A percentile compares a stretch with the other conserved stretches of the same genome.
Conservation (phyloP, 2,797 vertebrate species). For the Garrulus glandarius region DNA sequence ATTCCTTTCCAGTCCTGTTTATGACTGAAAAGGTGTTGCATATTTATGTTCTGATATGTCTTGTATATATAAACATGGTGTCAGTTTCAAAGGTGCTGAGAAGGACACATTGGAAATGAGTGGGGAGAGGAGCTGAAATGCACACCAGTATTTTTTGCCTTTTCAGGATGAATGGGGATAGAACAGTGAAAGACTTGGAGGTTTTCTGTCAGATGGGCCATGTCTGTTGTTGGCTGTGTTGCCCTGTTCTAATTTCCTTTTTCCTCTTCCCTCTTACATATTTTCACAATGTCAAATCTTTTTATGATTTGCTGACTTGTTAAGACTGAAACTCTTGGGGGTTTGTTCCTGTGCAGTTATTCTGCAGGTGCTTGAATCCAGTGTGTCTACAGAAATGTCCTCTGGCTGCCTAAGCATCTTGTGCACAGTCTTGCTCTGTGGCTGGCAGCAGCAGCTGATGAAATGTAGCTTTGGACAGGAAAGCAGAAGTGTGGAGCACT, state of each 20-base stretch:
- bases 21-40: background rate
- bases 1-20: background rate
- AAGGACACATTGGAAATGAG: background rate
- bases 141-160: background rate
- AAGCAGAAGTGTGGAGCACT: background rate
- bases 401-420: background rate
- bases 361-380: background rate
- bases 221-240: background rate
- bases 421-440: background rate
- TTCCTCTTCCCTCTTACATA: background rate
- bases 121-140: background rate
- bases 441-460: background rate
- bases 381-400: background rate
- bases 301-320: background rate
- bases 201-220: background rate
- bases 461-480: background rate
- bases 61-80: background rate
- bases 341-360: background rate
- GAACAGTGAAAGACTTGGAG: background rate
- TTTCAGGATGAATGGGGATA: background rate
- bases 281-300: background rate
- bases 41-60: background rate
- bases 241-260: background rate
- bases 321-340: background rate
- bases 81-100: background rate